Evolutionary conservation across 1,140 invertebrate genomes (phyloP).

Genomic region (Cotesia vestalis): DNA sequence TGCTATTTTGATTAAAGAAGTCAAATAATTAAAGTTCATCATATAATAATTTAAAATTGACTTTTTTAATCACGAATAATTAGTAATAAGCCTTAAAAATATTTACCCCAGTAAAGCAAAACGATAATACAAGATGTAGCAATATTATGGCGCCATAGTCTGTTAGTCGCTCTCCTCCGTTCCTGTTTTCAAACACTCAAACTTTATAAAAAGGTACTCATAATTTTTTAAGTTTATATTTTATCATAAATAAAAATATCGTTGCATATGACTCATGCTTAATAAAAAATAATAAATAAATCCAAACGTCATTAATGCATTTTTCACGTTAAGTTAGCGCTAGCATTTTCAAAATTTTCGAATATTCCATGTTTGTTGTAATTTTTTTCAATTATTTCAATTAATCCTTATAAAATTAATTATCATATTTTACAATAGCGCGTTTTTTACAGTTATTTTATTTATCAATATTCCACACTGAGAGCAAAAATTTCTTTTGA

Average conservation of each 20-base stretch:
- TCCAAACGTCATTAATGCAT: too few relatives aligned
- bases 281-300: too few relatives aligned
- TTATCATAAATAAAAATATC: neutral
- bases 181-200: conserved; percentile 64
- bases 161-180: conserved; percentile 65
- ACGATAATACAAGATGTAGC: conserved; percentile 63
- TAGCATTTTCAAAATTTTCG: neutral
- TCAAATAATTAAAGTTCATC: neutral
- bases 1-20: neutral
- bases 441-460: too few relatives aligned
- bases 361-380: neutral
- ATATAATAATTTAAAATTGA: neutral
- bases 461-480: too few relatives aligned
- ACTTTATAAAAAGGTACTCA: conserved; percentile 40
- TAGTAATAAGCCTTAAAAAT: conserved; percentile 52
- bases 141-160: conserved; percentile 63
- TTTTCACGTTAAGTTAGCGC: too few relatives aligned
- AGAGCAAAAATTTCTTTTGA: too few relatives aligned
- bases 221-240: neutral
- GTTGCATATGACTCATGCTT: too few relatives aligned
- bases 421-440: too few relatives aligned
- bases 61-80: conserved; percentile 33
- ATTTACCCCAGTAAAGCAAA: conserved; percentile 67
- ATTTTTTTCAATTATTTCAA: too few relatives aligned
- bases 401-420: too few relatives aligned